phyloP scores from a whole-genome alignment of 2,797 vertebrate species.

The Centropyge bicolor region DNA sequence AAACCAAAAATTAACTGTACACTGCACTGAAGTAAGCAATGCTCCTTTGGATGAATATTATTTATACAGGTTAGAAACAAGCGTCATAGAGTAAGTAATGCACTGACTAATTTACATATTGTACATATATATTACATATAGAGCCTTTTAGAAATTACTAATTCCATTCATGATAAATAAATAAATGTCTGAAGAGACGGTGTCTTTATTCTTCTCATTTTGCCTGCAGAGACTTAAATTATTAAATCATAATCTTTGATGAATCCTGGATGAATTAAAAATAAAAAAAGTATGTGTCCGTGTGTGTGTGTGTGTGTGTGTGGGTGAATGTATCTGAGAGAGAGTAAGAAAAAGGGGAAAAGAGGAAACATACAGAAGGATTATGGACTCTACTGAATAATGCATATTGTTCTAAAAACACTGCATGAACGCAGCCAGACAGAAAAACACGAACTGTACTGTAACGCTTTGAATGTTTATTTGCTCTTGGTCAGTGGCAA shows the following conservation, averaged over 20 bases:
- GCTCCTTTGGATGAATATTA: background rate
- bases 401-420: slow-evolving; percentile 28
- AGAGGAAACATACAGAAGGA: background rate
- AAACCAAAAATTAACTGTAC: background rate
- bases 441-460: slow-evolving; percentile 7
- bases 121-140: background rate
- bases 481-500: background rate
- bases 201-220: background rate
- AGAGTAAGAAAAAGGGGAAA: background rate
- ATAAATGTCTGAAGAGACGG: background rate
- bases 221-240: background rate
- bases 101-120: background rate
- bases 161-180: background rate
- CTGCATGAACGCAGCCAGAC: background rate
- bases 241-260: background rate
- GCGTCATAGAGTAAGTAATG: background rate
- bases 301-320: background rate
- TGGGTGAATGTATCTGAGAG: background rate
- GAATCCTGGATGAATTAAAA: too few species aligned
- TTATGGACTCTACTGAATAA: slow-evolving; percentile 26
- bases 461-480: background rate
- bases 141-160: background rate
- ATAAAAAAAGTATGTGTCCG: background rate
- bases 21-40: background rate
- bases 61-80: background rate